These are phyloP conservation scores for Aplocera efformata DNA, from an alignment of 2,888 invertebrate genomes.

Conservation along the genomic window DNA sequence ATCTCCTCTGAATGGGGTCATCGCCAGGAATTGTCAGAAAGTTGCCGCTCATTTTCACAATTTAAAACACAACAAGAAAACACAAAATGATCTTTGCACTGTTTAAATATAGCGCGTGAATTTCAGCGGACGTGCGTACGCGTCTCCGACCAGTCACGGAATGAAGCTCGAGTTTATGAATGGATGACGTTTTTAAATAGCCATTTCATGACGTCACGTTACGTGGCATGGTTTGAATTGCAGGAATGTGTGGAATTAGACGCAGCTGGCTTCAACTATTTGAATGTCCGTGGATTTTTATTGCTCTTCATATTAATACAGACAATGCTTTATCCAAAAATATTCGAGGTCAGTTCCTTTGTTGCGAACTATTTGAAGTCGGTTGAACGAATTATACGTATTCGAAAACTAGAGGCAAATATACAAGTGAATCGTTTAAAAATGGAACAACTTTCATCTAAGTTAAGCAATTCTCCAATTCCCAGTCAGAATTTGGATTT, in stretches of 20 bases:
- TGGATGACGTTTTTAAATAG: conserved; percentile 75
- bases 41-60: conserved; percentile 73
- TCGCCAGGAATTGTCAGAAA: conserved; percentile 73
- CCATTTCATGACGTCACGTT: conserved; percentile 49
- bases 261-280: conserved; percentile 23
- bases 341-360: too few species aligned
- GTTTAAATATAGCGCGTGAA: conserved; percentile 39
- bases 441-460: too few species aligned
- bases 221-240: conserved; percentile 53
- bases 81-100: conserved; percentile 40
- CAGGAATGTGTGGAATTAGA: conserved; percentile 48
- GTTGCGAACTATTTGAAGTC: too few species aligned
- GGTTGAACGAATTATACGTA: too few species aligned
- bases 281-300: conserved; percentile 12
- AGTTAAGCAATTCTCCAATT: too few species aligned
- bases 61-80: conserved; percentile 35
- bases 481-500: too few species aligned
- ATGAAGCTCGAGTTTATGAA: conserved; percentile 66
- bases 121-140: conserved; percentile 56
- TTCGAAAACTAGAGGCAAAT: too few species aligned
- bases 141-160: conserved; percentile 51
- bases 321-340: not conserved
- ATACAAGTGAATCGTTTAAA: too few species aligned
- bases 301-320: conserved; percentile 9
- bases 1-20: conserved; percentile 60